Conservation (phyloP, 2,113 vertebrate genomes). For the Brachyhypopomus occidentalis region DNA sequence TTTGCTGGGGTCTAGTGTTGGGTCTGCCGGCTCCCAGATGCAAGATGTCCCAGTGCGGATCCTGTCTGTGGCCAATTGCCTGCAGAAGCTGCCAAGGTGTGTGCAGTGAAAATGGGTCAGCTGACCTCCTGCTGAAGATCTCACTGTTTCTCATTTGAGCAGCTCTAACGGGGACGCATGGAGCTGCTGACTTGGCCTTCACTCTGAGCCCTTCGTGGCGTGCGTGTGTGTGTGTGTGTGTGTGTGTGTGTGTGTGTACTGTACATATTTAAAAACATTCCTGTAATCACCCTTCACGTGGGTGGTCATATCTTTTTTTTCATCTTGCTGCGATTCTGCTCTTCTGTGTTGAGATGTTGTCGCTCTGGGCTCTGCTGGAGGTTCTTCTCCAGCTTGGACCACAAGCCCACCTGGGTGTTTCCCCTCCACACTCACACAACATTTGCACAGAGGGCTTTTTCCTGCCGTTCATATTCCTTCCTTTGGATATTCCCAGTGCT, state of each 20-base stretch:
- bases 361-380: too few species aligned
- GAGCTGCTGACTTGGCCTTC: slow-evolving; percentile 59
- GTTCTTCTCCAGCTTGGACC: too few species aligned
- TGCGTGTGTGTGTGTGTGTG: slow-evolving; percentile 46
- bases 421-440: too few species aligned
- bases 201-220: slow-evolving; percentile 49
- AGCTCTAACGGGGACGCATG: slow-evolving; percentile 69
- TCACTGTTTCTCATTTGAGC: slow-evolving; percentile 66
- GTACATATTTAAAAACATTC: too few species aligned
- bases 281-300: too few species aligned
- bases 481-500: too few species aligned
- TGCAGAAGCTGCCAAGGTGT: not conserved
- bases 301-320: too few species aligned
- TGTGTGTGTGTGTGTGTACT: slow-evolving; percentile 1
- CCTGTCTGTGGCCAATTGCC: not conserved
- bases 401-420: too few species aligned
- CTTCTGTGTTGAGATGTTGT: too few species aligned
- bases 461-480: too few species aligned
- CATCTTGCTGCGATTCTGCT: too few species aligned
- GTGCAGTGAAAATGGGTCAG: slow-evolving; percentile 44
- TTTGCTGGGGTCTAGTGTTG: not conserved
- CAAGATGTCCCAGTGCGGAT: not conserved
- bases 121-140: slow-evolving; percentile 69
- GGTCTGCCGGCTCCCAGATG: not conserved
- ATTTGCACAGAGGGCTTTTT: too few species aligned